Conservation (phyloP, 2,888 invertebrate species). For the Phortica okadai region DNA sequence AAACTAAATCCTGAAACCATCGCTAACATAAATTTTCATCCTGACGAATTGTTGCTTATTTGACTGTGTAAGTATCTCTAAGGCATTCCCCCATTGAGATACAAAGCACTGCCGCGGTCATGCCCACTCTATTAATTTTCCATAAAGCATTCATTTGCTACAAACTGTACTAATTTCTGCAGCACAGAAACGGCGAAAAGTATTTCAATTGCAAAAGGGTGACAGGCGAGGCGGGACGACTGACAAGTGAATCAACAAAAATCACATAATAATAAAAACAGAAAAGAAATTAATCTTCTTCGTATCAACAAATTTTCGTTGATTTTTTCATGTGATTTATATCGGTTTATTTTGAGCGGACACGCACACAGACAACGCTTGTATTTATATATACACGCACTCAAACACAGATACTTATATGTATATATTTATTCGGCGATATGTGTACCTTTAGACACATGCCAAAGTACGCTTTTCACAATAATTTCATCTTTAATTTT, state of each 20-base stretch:
- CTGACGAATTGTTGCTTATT: no score
- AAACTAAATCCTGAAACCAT: no score
- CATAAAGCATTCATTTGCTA: neutral
- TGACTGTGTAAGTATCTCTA: no score
- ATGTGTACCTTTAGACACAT: neutral
- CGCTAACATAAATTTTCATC: no score
- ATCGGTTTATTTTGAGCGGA: constrained; percentile 52
- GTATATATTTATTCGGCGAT: neutral
- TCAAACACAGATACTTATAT: neutral
- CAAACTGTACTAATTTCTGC: constrained; percentile 9
- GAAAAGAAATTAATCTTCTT: constrained; percentile 25
- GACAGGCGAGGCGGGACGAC: neutral
- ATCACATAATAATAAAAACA: neutral
- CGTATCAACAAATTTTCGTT: constrained; percentile 29
- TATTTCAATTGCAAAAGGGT: neutral
- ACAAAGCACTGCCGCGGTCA: neutral
- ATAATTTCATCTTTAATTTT: constrained; percentile 39
- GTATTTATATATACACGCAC: neutral
- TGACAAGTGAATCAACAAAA: neutral
- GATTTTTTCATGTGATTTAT: constrained; percentile 45
- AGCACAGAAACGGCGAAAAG: neutral
- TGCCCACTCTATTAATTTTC: neutral
- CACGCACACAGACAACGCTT: neutral
- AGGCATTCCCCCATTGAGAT: no score
- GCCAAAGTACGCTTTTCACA: constrained; percentile 26